These are phyloP conservation scores for Poecilia gillii DNA, from an alignment of 2,797 vertebrate species.

Conservation along the genomic window DNA sequence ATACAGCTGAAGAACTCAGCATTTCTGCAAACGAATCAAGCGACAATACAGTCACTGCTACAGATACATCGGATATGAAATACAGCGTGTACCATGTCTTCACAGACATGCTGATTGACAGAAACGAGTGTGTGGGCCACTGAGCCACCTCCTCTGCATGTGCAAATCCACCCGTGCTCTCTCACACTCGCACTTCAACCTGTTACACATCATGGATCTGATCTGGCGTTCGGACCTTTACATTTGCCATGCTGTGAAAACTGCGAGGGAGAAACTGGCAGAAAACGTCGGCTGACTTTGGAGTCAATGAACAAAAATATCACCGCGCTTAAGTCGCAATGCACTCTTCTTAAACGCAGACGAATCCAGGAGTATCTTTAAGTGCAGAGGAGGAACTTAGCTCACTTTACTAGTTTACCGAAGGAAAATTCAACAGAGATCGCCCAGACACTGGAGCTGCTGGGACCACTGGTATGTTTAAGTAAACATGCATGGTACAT, in stretches of 20 bases:
- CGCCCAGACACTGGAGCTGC: not conserved
- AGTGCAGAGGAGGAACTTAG: not conserved
- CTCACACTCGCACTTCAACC: slow-evolving; percentile 22
- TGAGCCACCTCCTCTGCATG: slow-evolving; percentile 13
- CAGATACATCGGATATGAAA: slow-evolving; percentile 11
- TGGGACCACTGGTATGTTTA: not conserved
- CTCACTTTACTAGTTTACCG: not conserved
- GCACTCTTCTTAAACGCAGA: not conserved
- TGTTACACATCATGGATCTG: slow-evolving; percentile 18
- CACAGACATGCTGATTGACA: slow-evolving; percentile 31
- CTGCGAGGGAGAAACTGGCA: not conserved
- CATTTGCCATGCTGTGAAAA: slow-evolving; percentile 1
- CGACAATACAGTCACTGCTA: not conserved
- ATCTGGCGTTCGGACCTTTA: slow-evolving; percentile 12
- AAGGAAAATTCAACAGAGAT: not conserved
- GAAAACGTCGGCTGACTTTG: not conserved
- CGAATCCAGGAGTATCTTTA: not conserved
- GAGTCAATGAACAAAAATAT: slow-evolving; percentile 1
- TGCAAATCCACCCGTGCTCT: slow-evolving; percentile 48
- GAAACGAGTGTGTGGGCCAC: slow-evolving; percentile 34
- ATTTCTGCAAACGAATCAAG: slow-evolving; percentile 42
- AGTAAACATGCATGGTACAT: not conserved
- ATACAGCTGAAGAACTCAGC: slow-evolving; percentile 7
- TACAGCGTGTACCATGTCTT: slow-evolving; percentile 24
- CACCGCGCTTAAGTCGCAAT: not conserved